phyloP scores from a whole-genome alignment of 2,888 invertebrate genomes.

The Blastobasis lacticolella region DNA sequence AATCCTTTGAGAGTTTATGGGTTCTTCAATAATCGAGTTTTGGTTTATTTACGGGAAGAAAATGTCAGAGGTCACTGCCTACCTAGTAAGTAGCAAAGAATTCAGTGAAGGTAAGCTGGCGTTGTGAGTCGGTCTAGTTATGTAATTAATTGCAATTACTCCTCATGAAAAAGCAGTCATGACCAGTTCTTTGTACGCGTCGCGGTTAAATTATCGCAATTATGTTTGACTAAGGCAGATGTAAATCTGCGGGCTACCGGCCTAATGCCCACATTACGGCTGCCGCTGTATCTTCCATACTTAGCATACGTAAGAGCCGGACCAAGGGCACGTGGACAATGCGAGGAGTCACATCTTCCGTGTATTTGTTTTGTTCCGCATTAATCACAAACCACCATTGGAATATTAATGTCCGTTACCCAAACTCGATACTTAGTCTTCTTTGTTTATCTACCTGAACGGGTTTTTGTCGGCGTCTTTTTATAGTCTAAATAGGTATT shows the following conservation, averaged over 20 bases:
- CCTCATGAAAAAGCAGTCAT: conserved; percentile 30
- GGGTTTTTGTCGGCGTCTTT: conserved; percentile 28
- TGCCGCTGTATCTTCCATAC: not conserved
- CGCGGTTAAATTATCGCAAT: conserved; percentile 27
- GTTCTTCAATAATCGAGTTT: too few relatives aligned
- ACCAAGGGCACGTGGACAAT: conserved; percentile 62
- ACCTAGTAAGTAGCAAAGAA: too few relatives aligned
- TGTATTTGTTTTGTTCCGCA: conserved; percentile 59
- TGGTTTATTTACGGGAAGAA: too few relatives aligned
- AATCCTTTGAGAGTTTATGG: too few relatives aligned
- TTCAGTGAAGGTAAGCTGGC: too few relatives aligned
- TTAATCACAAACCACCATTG: conserved; percentile 45
- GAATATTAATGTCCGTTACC: conserved; percentile 62
- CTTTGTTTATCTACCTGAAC: conserved; percentile 38
- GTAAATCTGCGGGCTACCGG: conserved; percentile 1
- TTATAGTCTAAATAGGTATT: conserved; percentile 22
- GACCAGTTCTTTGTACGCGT: conserved; percentile 25
- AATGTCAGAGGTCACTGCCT: too few relatives aligned
- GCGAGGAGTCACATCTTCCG: conserved; percentile 50
- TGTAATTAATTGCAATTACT: conserved; percentile 36
- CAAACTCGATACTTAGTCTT: conserved; percentile 25
- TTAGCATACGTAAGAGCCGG: conserved; percentile 7
- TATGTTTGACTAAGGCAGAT: conserved; percentile 15
- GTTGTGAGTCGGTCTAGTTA: conserved; percentile 25
- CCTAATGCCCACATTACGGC: not conserved